phyloP scores from a whole-genome alignment of 2,888 invertebrate species.

The Amphimallon solstitiale region DNA sequence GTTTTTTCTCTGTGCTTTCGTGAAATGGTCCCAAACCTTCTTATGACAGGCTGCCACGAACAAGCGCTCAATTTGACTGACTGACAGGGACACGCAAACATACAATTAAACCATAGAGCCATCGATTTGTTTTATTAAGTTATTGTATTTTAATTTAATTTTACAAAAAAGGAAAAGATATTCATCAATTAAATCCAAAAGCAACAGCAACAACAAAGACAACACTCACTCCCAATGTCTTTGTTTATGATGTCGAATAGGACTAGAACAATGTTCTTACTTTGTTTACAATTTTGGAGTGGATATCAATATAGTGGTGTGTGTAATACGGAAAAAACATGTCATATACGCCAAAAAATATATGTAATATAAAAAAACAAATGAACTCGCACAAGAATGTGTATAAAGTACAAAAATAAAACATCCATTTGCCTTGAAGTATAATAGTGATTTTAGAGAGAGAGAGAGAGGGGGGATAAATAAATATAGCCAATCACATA shows the following conservation, averaged over 20 bases:
- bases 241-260: no score
- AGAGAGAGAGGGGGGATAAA: not conserved
- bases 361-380: no score
- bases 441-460: not conserved
- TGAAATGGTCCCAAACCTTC: constrained; percentile 99
- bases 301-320: no score
- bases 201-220: constrained; percentile 9
- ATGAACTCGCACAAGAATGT: not conserved
- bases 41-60: constrained; percentile 95
- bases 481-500: not conserved
- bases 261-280: no score
- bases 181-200: constrained; percentile 18
- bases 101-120: constrained; percentile 53
- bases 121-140: constrained; percentile 4
- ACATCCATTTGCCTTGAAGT: not conserved
- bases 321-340: no score
- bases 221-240: constrained; percentile 14
- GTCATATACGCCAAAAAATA: no score
- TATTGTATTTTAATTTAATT: constrained; percentile 11
- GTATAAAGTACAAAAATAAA: not conserved
- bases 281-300: not conserved
- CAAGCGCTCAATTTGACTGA: constrained; percentile 99
- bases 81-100: constrained; percentile 72
- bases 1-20: constrained; percentile 98
- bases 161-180: constrained; percentile 10